Conservation (phyloP, 2,113 vertebrate species). For the Dendropsophus ebraccatus region DNA sequence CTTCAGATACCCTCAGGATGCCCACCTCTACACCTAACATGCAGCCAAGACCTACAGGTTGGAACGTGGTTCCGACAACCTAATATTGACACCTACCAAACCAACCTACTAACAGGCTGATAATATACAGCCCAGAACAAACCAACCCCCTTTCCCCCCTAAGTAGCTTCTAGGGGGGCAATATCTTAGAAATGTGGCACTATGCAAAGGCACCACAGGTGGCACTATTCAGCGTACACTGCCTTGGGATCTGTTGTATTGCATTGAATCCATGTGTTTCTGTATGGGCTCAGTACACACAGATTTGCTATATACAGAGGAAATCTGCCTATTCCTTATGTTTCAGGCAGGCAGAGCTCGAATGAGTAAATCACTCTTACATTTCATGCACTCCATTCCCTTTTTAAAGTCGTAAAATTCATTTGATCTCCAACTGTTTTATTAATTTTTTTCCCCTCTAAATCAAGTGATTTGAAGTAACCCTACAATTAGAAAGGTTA, state of each 20-base stretch:
- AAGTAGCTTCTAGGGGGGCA: too few species aligned
- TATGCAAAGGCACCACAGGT: neutral
- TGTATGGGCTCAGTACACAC: neutral
- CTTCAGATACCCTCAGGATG: too few species aligned
- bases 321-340: too few species aligned
- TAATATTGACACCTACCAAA: too few species aligned
- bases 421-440: slow-evolving; percentile 6
- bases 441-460: slow-evolving; percentile 4
- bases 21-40: too few species aligned
- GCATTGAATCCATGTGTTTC: neutral
- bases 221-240: neutral
- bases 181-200: neutral
- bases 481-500: slow-evolving; percentile 51
- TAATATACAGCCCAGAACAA: too few species aligned
- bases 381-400: neutral
- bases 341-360: neutral
- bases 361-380: neutral
- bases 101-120: too few species aligned
- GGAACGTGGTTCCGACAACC: too few species aligned
- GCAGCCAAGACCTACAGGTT: too few species aligned
- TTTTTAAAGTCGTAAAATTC: neutral
- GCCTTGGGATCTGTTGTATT: neutral
- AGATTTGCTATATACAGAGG: neutral
- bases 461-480: slow-evolving; percentile 47
- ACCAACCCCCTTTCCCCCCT: too few species aligned